Conservation (phyloP, 2,888 invertebrate species). For the Epistrophe grossulariae region DNA sequence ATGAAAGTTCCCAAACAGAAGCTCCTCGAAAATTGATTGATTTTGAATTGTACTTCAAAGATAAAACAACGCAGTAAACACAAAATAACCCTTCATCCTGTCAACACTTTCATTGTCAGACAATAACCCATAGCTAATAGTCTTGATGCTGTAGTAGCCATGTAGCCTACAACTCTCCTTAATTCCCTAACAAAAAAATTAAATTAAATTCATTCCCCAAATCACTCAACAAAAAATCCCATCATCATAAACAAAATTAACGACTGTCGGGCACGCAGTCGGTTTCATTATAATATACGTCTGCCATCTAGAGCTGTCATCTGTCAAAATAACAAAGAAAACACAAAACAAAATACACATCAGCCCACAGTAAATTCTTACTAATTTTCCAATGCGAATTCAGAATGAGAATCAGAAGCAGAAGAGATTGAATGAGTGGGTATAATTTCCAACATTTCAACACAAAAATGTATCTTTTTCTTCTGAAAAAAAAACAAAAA, state of each 20-base stretch:
- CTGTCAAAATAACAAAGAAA: slow-evolving; percentile 57
- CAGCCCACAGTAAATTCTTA: background rate
- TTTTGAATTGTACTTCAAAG: background rate
- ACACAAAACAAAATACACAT: background rate
- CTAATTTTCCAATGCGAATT: slow-evolving; percentile 1
- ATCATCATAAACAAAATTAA: slow-evolving; percentile 27
- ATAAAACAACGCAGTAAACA: background rate
- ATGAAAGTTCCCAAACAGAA: background rate
- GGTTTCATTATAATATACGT: slow-evolving; percentile 9
- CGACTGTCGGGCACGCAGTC: slow-evolving; percentile 12
- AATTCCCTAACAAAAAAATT: slow-evolving; percentile 1
- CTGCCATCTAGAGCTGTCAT: slow-evolving; percentile 59
- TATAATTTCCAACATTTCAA: slow-evolving; percentile 12
- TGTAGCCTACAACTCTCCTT: background rate
- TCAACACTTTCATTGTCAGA: background rate
- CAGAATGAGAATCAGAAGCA: background rate
- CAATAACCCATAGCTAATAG: background rate
- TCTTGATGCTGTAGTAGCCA: background rate
- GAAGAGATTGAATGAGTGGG: background rate
- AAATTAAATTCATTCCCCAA: slow-evolving; percentile 15
- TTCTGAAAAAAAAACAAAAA: background rate
- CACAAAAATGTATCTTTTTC: slow-evolving; percentile 19
- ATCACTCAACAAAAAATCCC: slow-evolving; percentile 23
- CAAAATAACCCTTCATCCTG: background rate
- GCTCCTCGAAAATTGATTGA: background rate